These are phyloP conservation scores for Trissolcus japonicus DNA, from an alignment of 2,888 invertebrate species.

Conservation along the genomic window DNA sequence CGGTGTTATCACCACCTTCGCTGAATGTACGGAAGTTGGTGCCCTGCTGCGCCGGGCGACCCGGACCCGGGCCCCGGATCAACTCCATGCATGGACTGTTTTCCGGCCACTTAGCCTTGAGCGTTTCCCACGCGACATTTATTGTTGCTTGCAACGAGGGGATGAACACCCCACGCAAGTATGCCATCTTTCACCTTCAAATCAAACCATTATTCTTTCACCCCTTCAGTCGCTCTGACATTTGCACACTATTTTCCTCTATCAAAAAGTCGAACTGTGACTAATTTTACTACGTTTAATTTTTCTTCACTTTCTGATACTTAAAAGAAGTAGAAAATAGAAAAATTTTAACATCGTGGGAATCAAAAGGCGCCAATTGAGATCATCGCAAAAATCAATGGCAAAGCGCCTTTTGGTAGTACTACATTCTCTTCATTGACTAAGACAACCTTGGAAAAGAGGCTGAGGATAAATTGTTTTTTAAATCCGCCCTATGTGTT, in stretches of 20 bases:
- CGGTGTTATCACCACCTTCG: conserved; percentile 73
- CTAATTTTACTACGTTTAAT: no score
- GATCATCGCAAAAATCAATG: conserved; percentile 13
- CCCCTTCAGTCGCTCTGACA: not conserved
- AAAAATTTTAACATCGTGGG: no score
- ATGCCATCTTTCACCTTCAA: conserved; percentile 77
- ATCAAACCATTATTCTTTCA: conserved; percentile 8
- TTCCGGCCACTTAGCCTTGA: conserved; percentile 86
- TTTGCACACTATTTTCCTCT: no score
- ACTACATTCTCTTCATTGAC: conserved; percentile 45
- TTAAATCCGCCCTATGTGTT: no score
- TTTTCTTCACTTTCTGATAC: no score
- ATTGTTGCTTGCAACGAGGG: conserved; percentile 86
- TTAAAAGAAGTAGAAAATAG: no score
- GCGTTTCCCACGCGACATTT: conserved; percentile 89
- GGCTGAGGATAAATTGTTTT: no score
- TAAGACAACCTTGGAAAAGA: conserved; percentile 13
- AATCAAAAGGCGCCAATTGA: no score
- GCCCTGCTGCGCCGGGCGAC: conserved; percentile 44
- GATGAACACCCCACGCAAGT: conserved; percentile 82
- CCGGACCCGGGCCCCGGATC: conserved; percentile 72
- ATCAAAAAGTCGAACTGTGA: no score
- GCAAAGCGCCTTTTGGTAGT: conserved; percentile 20
- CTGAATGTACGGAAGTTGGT: conserved; percentile 66
- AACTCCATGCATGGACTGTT: conserved; percentile 78